These are phyloP conservation scores for Salminus brasiliensis DNA, from an alignment of 2,113 vertebrate species.

Conservation along the genomic window DNA sequence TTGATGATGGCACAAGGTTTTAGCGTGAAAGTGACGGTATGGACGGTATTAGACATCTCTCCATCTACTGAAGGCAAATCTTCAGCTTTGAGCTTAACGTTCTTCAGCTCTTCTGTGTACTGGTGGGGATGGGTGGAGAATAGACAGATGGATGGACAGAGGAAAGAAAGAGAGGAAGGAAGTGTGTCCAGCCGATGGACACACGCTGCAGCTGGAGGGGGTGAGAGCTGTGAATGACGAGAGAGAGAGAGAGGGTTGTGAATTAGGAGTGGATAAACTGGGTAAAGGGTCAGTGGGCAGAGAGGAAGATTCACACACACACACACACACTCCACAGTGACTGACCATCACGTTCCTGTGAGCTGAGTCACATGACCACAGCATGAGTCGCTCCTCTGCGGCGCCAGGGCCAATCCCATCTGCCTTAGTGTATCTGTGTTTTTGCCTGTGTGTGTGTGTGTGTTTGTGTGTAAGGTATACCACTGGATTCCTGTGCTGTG, in stretches of 20 bases:
- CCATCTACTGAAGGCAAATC: no score
- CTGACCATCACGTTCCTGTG: constrained; percentile 38
- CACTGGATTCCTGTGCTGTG: constrained; percentile 42
- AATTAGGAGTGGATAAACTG: constrained; percentile 40
- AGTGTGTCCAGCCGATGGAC: constrained; percentile 19
- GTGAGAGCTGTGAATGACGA: constrained; percentile 32
- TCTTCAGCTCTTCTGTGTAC: not conserved
- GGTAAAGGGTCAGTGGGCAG: constrained; percentile 40
- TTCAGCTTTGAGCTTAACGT: no score
- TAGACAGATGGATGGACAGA: not conserved
- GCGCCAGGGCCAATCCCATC: constrained; percentile 41
- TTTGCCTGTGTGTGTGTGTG: not conserved
- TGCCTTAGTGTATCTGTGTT: not conserved
- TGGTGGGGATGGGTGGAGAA: not conserved
- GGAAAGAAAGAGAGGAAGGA: constrained; percentile 14
- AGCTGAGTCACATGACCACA: constrained; percentile 43
- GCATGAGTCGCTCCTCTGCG: constrained; percentile 36
- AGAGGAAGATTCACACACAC: constrained; percentile 10
- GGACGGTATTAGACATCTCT: no score
- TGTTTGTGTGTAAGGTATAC: constrained; percentile 14
- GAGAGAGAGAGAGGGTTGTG: constrained; percentile 15
- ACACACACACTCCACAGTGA: not conserved
- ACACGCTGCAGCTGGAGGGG: constrained; percentile 14
- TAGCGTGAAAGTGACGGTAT: no score
- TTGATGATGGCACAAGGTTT: no score